phyloP scores from a whole-genome alignment of 2,113 vertebrate genomes.

The Campylorhamphus procurvoides region DNA sequence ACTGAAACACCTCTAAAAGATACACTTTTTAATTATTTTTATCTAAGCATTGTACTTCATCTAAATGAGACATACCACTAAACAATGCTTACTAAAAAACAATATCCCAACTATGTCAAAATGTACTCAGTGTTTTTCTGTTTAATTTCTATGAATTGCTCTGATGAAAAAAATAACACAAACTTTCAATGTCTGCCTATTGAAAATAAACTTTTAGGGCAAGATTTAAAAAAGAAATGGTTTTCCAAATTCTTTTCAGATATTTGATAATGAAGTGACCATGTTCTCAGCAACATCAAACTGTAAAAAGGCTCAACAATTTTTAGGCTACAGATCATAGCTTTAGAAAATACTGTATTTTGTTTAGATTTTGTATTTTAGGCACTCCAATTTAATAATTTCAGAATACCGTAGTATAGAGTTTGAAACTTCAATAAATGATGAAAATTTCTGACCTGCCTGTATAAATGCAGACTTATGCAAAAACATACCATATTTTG shows the following conservation, averaged over 20 bases:
- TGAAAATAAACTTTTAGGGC: neutral
- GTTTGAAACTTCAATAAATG: neutral
- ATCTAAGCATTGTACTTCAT: neutral
- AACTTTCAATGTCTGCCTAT: neutral
- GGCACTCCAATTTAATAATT: neutral
- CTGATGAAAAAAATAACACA: neutral
- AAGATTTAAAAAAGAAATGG: neutral
- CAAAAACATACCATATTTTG: neutral
- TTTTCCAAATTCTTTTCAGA: neutral
- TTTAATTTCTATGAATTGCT: neutral
- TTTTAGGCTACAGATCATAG: neutral
- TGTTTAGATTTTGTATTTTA: neutral
- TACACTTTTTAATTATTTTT: neutral
- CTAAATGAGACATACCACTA: neutral
- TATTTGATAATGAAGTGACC: neutral
- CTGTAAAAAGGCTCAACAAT: neutral
- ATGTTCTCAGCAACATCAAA: neutral
- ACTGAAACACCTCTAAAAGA: neutral
- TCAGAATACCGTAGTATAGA: neutral
- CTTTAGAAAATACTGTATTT: neutral
- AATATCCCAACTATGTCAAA: neutral
- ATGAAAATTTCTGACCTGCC: neutral
- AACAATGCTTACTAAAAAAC: neutral
- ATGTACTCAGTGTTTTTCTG: neutral
- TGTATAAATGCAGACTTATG: neutral